Conservation (phyloP, 2,888 invertebrate species). For the Drosophila dives region DNA sequence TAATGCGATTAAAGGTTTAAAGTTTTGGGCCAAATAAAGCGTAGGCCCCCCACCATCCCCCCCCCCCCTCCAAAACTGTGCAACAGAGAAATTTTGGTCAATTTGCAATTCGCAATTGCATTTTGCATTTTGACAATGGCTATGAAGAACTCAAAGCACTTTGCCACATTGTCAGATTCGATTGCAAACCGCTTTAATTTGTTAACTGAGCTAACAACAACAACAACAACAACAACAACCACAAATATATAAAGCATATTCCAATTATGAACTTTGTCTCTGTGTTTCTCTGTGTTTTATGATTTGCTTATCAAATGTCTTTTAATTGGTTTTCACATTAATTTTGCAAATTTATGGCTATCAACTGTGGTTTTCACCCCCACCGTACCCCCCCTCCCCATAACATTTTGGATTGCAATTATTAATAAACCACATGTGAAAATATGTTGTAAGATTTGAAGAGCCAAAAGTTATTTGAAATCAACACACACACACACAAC, state of each 20-base stretch:
- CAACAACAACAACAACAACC: conserved; percentile 1
- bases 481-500: conserved; percentile 4
- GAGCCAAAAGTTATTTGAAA: conserved; percentile 42
- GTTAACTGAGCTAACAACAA: conserved; percentile 49
- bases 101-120: conserved; percentile 19
- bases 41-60: conserved; percentile 19
- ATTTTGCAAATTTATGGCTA: conserved; percentile 77
- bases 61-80: not conserved
- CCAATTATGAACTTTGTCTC: conserved; percentile 52
- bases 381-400: not conserved
- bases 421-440: conserved; percentile 65
- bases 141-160: conserved; percentile 4
- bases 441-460: conserved; percentile 54
- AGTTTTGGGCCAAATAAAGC: conserved; percentile 77
- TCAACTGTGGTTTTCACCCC: not conserved
- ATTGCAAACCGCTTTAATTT: conserved; percentile 64
- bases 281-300: not conserved
- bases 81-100: conserved; percentile 10
- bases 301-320: conserved; percentile 44
- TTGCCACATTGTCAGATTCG: conserved; percentile 27
- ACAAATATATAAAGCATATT: conserved; percentile 64
- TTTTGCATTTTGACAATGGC: conserved; percentile 22
- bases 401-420: conserved; percentile 56
- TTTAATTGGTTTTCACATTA: conserved; percentile 76
- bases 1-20: conserved; percentile 80